phyloP scores from a whole-genome alignment of 2,797 vertebrate species.

The Lepilemur septentrionalis region DNA sequence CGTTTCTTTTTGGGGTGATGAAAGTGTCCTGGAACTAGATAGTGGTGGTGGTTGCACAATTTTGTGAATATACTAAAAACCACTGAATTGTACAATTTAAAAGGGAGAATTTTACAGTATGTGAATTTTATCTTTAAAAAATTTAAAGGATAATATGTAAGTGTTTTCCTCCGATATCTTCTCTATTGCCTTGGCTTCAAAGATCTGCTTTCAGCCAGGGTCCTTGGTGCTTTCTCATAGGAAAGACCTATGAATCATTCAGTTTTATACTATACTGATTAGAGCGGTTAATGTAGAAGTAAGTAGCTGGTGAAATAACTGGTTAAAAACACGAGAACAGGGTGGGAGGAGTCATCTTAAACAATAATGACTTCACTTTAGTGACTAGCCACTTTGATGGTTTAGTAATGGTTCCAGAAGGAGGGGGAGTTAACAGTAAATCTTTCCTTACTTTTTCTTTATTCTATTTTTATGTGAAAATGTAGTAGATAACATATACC shows the following conservation, averaged over 20 bases:
- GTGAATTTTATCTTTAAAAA: slow-evolving; percentile 13
- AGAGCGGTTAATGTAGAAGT: neutral
- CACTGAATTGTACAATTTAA: neutral
- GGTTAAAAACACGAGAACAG: neutral
- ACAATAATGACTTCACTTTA: neutral
- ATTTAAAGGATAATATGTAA: neutral
- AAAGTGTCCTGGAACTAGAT: neutral
- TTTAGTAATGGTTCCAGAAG: neutral
- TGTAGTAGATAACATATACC: neutral
- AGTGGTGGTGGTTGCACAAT: too few relatives aligned
- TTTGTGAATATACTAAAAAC: too few relatives aligned
- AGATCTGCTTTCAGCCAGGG: neutral
- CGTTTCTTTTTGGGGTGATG: neutral
- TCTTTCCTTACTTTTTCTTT: neutral
- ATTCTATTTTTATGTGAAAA: neutral
- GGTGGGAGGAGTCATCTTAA: neutral
- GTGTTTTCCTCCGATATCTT: neutral
- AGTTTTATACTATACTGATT: neutral
- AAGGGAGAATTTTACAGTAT: neutral
- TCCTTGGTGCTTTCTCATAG: neutral
- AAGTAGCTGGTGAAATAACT: slow-evolving; percentile 45
- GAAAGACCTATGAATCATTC: slow-evolving; percentile 7
- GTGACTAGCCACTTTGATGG: neutral
- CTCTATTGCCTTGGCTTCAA: neutral
- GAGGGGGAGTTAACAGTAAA: neutral